Evolutionary conservation across 2,888 invertebrate species (phyloP).

Genomic region (Dyspetes luteomarginatus): DNA sequence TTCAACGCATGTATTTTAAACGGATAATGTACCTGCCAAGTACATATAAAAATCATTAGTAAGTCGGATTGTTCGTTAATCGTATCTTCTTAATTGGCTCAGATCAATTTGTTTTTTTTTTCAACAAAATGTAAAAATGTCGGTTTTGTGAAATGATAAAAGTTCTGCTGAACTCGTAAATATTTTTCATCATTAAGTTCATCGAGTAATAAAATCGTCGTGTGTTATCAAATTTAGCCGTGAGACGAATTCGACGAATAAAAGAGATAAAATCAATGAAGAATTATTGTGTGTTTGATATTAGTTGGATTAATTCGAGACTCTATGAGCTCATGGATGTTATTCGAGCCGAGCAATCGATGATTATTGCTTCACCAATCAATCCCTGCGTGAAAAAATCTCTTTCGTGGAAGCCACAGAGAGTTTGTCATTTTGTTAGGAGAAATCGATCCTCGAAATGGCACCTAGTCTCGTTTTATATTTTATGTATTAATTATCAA

Average conservation of each 20-base stretch:
- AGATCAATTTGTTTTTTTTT: too few species aligned
- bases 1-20: too few species aligned
- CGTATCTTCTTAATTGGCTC: too few species aligned
- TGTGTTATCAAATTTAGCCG: not conserved
- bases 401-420: not conserved
- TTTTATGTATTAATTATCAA: conserved; percentile 26
- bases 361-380: conserved; percentile 48
- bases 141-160: not conserved
- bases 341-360: conserved; percentile 36
- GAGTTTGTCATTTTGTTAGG: conserved; percentile 21
- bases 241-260: conserved; percentile 34
- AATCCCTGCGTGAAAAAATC: not conserved
- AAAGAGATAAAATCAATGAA: conserved; percentile 30
- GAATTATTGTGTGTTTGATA: conserved; percentile 16
- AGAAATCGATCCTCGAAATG: conserved; percentile 48
- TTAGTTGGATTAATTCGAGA: conserved; percentile 7
- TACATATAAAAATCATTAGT: too few species aligned
- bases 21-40: too few species aligned
- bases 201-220: not conserved
- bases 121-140: too few species aligned
- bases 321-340: conserved; percentile 8
- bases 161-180: not conserved
- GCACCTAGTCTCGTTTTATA: conserved; percentile 18
- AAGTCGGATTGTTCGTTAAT: too few species aligned
- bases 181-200: not conserved